Evolutionary conservation across 2,888 invertebrate genomes (phyloP).

Genomic region (Aporophyla lueneburgensis): DNA sequence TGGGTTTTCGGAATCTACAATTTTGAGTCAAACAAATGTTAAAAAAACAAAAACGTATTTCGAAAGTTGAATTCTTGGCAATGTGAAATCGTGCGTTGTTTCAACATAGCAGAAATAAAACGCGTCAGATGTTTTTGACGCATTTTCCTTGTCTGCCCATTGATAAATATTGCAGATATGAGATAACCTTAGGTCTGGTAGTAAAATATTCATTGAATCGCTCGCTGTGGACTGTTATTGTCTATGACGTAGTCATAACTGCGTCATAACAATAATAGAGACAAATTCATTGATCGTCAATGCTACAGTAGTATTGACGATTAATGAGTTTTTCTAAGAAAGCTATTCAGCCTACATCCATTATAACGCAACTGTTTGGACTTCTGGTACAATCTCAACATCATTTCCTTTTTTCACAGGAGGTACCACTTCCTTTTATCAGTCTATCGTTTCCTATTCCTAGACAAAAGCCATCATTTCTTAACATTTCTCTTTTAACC

Average conservation of each 20-base stretch:
- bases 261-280: no score
- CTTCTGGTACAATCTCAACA: neutral
- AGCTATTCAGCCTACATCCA: neutral
- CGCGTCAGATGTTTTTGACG: slow-evolving; percentile 26
- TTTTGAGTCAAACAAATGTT: neutral
- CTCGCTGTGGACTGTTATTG: neutral
- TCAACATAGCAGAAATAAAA: slow-evolving; percentile 20
- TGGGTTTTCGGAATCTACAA: slow-evolving; percentile 20
- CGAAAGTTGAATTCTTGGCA: slow-evolving; percentile 24
- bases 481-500: neutral
- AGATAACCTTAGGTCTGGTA: slow-evolving; percentile 44
- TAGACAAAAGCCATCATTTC: neutral
- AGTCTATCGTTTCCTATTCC: neutral
- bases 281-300: no score
- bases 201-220: slow-evolving; percentile 15
- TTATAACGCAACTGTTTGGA: neutral
- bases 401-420: neutral
- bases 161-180: slow-evolving; percentile 41
- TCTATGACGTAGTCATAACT: neutral
- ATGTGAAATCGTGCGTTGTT: slow-evolving; percentile 11
- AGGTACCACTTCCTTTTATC: neutral
- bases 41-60: slow-evolving; percentile 10
- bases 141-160: slow-evolving; percentile 48
- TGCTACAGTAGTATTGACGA: neutral
- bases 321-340: neutral